Evolutionary conservation across 92 coral and sea anemone species (phyloP), one percentile per base, ranked within the genome.

Genomic region (Parazoanthus swiftii): DNA sequence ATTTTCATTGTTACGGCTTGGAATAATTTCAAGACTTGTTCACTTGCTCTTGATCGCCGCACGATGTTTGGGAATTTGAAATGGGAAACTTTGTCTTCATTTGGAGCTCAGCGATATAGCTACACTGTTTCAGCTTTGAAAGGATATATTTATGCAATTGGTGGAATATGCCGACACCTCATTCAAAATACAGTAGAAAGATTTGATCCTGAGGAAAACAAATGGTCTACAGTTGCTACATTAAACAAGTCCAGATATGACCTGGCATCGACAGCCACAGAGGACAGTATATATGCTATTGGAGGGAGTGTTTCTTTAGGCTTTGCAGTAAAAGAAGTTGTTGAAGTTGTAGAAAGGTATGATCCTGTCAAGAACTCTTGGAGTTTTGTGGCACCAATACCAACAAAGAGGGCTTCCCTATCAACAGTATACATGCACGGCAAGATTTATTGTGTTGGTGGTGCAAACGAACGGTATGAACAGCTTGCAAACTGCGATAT

Each of bases 381-480:
- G 98, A 86, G 76, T 10, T 85, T 74, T 51, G 92, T 93, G 36
- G 85, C 94, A 36, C 85, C 86, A 43, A 83, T 93, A 93, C 92
- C 77, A 25, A 89, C 93, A 48, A 90, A 87, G 71, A 91, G 98
- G 71, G 73, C 89, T 13, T 23, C 74, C 20, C 89, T 90, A 11
- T 88, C 89, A 29, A 92, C 90, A 5, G 93, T 87, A 3, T 95
- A 79, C 67, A 85, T 37, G 46, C 76, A 75, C n/a, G 86, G 77
- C 77, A 88, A 91, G 85, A 90, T 95, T 48, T 95, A 93, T 77
- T 93, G 90, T 43, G 79, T 93, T 76, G 96, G 98, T 54, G 94
- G 96, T 71, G 43, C 18, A 44, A 84, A 2, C 16, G 79, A 70
- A 21, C 20, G 38, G 26, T 33, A 33, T 8, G 65, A 70, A 16